These are phyloP conservation scores for Hapalemur alaotrensis DNA, from an alignment of 2,797 vertebrate species.

Conservation along the genomic window DNA sequence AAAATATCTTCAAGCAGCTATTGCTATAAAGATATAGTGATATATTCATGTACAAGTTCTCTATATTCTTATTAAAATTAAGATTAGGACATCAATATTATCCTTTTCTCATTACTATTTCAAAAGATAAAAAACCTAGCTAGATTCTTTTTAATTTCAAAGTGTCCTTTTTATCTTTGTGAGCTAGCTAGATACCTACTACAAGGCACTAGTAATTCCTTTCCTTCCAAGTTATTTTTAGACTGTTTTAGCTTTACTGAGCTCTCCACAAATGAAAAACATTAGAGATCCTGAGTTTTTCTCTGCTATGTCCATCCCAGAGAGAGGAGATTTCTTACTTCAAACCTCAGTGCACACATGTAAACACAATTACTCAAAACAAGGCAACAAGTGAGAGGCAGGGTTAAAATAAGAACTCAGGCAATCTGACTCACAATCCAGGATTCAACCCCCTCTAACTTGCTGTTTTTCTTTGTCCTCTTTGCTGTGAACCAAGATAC, in stretches of 20 bases:
- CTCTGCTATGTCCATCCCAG: slow-evolving; percentile 28
- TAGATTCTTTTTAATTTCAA: slow-evolving; percentile 2
- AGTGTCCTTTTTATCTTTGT: slow-evolving; percentile 44
- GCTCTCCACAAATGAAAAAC: slow-evolving; percentile 45
- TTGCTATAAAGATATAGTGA: neutral
- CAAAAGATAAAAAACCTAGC: slow-evolving; percentile 1
- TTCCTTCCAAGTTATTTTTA: slow-evolving; percentile 55
- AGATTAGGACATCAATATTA: neutral
- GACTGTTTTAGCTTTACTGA: slow-evolving; percentile 43
- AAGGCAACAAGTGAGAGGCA: slow-evolving; percentile 77
- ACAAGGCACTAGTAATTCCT: slow-evolving; percentile 37
- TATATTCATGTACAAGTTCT: slow-evolving; percentile 7
- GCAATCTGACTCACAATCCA: slow-evolving; percentile 77
- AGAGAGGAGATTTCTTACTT: slow-evolving; percentile 54
- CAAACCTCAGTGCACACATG: slow-evolving; percentile 67
- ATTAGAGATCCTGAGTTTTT: slow-evolving; percentile 40
- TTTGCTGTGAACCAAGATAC: slow-evolving; percentile 74
- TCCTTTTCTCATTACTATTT: slow-evolving; percentile 30
- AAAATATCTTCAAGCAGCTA: slow-evolving; percentile 35
- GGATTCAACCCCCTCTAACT: slow-evolving; percentile 70
- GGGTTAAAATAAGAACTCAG: slow-evolving; percentile 74
- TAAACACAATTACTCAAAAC: slow-evolving; percentile 73
- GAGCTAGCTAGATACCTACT: slow-evolving; percentile 12
- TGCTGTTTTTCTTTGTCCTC: slow-evolving; percentile 76
- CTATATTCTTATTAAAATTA: slow-evolving; percentile 39